Base-by-base conservation (phyloP, 2,797 vertebrate genomes). In the Perodicticus potto region DNA sequence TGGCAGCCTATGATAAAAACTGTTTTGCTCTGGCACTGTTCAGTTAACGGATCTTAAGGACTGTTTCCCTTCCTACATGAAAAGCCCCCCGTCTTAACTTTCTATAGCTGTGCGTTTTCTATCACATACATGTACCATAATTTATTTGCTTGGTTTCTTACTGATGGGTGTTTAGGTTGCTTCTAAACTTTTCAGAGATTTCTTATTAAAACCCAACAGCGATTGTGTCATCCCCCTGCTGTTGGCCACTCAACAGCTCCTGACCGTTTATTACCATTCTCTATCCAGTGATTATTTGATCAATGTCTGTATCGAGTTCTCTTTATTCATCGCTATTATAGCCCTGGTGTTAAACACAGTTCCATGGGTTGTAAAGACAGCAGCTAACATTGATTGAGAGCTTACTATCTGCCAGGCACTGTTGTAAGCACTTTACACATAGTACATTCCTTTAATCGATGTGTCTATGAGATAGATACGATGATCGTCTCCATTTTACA, bases 291-390 rank as follows among this genome's bases (percentile, higher is more conserved):
- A 69, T 27, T 16, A 34, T 45, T 9, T 22, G 23, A 65, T 72
- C 45, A 13, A 0, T 2, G 19, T 65, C 57, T 37, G 53, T 17
- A 4, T 65, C 13, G 49, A 12, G 49, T 14, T 49, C 49, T 49
- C 34, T 69, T 40, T 49, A 10, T 43, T 53, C 3, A 3, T 55
- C 2, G 3, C 4, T 3, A 2, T 40, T 1, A 1, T 10, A 7
- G 9, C 32, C 80, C 22, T n/a, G 20, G 37, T 9, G 32, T 7
- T 86, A 19, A 3, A 45, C 69, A 37, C 57, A 6, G 45, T 4
- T 27, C 45, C 22, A 1, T 0, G 22, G 55, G 32, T 20, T 23
- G 2, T 9, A 5, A n/a, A 55, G 45, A 32, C 22, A 49, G 76
- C 5, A 17, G 20, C 34, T 32, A 3, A 37, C 19, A 7, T 0